Evolutionary conservation across 2,113 vertebrate species (phyloP), one percentile per base, ranked within the genome.

Genomic region (Hippoglossus stenolepis): DNA sequence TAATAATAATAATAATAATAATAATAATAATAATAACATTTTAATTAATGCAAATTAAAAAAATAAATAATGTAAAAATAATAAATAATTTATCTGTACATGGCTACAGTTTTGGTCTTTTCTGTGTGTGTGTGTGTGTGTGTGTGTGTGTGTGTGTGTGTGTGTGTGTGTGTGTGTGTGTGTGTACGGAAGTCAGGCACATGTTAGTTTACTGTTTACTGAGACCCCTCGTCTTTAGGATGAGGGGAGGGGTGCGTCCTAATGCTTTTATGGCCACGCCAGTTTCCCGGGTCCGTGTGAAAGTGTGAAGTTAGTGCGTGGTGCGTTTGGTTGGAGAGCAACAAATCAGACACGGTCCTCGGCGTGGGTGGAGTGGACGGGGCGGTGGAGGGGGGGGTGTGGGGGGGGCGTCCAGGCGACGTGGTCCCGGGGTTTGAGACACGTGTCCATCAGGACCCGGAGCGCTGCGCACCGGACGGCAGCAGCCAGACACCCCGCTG

Each of bases 301-400:
- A 95, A 94, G 92, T 93, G 93, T 91, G 90, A 94, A 91, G 90
- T 87, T 92, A 83, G 91, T 91, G 88, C 87, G 91, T 83, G 83
- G 90, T 86, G 93, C 77, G 88, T 94, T 93, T 94, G 94, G 95
- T 94, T 93, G 93, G 92, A 91, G 89, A 12, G 91, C 90, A 93
- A 95, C 96, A 96, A 96, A 96, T 96, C 95, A 95, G 88, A 82
- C 83, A 62, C 87, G 85, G 51, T 61, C 83, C 85, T 84, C 81
- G 83, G 66, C 54, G 75, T 77, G 61, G 65, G 70, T 74, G 60
- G 80, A 31, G 69, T 57, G 56, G 40, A 10, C 12, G 7, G 21
- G 8, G 12, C 43, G 35, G 21, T 40, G 2, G 26, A 38, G 45
- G 45, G 0, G 45, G 45, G 0, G 15, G 14, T 2, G 45, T 5